phyloP scores from a whole-genome alignment of 2,113 vertebrate species.

The Vicugna pacos region DNA sequence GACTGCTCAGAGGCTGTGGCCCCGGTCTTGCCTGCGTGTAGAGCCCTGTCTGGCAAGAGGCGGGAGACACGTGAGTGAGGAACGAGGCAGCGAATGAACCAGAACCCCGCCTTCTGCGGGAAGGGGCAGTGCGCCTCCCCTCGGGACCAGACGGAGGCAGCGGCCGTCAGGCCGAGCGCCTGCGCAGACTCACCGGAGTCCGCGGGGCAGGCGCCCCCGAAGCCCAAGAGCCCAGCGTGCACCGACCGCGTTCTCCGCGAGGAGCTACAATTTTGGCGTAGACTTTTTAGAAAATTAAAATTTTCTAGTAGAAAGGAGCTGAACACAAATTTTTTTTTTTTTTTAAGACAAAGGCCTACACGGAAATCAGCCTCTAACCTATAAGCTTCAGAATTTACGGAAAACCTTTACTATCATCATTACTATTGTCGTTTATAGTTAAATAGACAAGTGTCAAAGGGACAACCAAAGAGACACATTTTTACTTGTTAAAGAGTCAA shows the following conservation, averaged over 20 bases:
- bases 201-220: too few species aligned
- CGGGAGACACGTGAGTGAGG: not conserved
- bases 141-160: not conserved
- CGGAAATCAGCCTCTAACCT: not conserved
- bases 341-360: not conserved
- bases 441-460: not conserved
- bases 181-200: too few species aligned
- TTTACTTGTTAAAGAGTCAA: not conserved
- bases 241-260: too few species aligned
- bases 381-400: not conserved
- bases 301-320: not conserved
- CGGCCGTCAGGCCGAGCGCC: too few species aligned
- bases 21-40: not conserved
- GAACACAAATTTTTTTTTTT: not conserved
- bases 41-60: not conserved
- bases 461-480: not conserved
- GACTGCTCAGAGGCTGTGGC: not conserved
- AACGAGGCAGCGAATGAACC: not conserved
- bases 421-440: not conserved
- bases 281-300: not conserved
- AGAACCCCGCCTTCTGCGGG: not conserved
- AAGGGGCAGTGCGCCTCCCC: not conserved
- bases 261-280: not conserved
- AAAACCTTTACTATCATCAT: not conserved
- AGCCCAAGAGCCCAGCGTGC: too few species aligned